Evolutionary conservation across 2,113 vertebrate species (phyloP).

Genomic region (Psilopsiagon aymara): DNA sequence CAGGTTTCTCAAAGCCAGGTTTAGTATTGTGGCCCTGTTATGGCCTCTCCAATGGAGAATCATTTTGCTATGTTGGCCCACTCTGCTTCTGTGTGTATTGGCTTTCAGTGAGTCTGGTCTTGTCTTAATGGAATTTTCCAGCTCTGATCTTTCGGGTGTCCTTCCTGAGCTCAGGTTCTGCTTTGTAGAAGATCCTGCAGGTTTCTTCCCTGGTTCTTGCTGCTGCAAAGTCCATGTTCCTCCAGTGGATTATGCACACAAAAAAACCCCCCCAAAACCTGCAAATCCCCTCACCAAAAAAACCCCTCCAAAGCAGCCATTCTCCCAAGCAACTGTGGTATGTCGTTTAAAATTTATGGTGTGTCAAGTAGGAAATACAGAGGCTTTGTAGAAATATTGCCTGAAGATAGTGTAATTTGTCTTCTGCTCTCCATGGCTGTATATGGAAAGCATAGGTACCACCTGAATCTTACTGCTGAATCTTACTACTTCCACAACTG

Average conservation of each 20-base stretch:
- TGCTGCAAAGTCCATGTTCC: fast-evolving
- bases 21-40: neutral
- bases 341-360: neutral
- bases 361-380: neutral
- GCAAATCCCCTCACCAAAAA: neutral
- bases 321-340: neutral
- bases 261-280: neutral
- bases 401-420: neutral
- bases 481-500: neutral
- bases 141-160: neutral
- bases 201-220: neutral
- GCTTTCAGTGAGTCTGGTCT: neutral
- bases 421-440: neutral
- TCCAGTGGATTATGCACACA: neutral
- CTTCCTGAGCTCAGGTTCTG: neutral
- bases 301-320: neutral
- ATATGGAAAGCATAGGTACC: neutral
- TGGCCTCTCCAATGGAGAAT: neutral
- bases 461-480: neutral
- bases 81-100: fast-evolving
- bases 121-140: neutral
- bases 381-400: neutral
- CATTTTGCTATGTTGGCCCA: neutral
- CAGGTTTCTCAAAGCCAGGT: neutral
- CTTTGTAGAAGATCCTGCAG: neutral